These are phyloP conservation scores for Pangasianodon hypophthalmus DNA, from an alignment of 2,113 vertebrate genomes.

Conservation along the genomic window DNA sequence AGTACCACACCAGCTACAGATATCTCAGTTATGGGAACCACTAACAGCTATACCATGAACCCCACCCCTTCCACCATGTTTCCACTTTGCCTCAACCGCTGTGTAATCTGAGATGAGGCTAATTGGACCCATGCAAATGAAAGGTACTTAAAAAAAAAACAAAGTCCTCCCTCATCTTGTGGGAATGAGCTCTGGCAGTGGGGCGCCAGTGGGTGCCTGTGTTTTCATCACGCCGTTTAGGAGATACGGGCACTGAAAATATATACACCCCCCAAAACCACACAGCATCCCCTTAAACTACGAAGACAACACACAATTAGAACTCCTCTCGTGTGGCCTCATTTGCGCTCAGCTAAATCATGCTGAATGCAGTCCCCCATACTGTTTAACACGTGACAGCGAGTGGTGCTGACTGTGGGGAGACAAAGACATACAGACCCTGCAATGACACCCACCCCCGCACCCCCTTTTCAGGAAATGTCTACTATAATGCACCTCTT, in stretches of 20 bases:
- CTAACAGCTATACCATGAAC: background rate
- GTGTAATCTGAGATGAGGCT: constrained; percentile 46
- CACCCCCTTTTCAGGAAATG: constrained; percentile 52
- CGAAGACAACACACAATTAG: constrained; percentile 62
- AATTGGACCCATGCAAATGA: constrained; percentile 67
- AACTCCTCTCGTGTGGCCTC: constrained; percentile 42
- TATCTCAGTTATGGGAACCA: background rate
- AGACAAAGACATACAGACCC: constrained; percentile 53
- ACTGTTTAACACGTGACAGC: constrained; percentile 33
- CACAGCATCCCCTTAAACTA: constrained; percentile 44
- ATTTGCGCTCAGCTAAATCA: constrained; percentile 32
- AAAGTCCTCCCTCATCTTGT: constrained; percentile 55
- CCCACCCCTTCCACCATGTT: background rate
- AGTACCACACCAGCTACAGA: background rate
- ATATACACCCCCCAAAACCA: background rate
- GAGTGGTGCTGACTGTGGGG: constrained; percentile 48
- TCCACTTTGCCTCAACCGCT: background rate
- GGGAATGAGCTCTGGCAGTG: constrained; percentile 57
- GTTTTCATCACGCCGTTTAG: constrained; percentile 54
- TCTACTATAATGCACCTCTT: constrained; percentile 28
- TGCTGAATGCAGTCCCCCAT: constrained; percentile 25
- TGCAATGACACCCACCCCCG: background rate
- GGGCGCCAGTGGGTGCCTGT: constrained; percentile 33
- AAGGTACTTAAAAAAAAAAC: constrained; percentile 50
- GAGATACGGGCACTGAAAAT: constrained; percentile 46